Evolutionary conservation across 2,113 vertebrate genomes (phyloP).

Genomic region (Macquaria ambigua): DNA sequence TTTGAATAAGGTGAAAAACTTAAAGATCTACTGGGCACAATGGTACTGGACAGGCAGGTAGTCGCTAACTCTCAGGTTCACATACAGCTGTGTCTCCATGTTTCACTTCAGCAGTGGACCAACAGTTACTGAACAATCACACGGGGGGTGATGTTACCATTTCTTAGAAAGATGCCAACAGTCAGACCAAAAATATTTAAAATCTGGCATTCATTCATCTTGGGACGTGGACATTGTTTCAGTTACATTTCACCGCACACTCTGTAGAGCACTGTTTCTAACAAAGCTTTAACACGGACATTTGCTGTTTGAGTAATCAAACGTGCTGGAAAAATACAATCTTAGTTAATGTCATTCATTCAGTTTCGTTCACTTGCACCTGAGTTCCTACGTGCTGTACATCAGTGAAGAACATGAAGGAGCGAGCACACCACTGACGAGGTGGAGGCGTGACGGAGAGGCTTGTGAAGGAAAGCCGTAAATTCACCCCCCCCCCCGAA

Average conservation of each 20-base stretch:
- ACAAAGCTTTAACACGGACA: constrained; percentile 53
- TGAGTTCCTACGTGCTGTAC: constrained; percentile 76
- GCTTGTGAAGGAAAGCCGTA: constrained; percentile 55
- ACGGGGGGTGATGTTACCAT: not conserved
- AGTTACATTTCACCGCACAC: constrained; percentile 14
- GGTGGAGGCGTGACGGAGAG: constrained; percentile 43
- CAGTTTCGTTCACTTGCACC: constrained; percentile 72
- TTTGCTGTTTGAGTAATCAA: constrained; percentile 36
- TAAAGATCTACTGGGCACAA: constrained; percentile 26
- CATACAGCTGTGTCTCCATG: constrained; percentile 22
- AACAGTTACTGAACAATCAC: constrained; percentile 17
- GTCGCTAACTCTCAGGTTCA: constrained; percentile 5
- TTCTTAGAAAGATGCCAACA: constrained; percentile 22
- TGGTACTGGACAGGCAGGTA: constrained; percentile 31
- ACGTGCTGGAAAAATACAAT: constrained; percentile 77
- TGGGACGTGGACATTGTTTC: constrained; percentile 37
- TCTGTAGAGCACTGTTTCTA: constrained; percentile 21
- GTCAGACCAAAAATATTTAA: not conserved
- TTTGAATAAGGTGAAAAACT: constrained; percentile 39
- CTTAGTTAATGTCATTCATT: constrained; percentile 76
- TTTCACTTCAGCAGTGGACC: constrained; percentile 27
- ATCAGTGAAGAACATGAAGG: constrained; percentile 61
- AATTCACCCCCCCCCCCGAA: constrained; percentile 15
- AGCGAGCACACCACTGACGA: constrained; percentile 26
- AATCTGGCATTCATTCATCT: constrained; percentile 34